These are phyloP conservation scores for Pterocles burchelli DNA, from an alignment of 2,113 vertebrate genomes.

Conservation along the genomic window DNA sequence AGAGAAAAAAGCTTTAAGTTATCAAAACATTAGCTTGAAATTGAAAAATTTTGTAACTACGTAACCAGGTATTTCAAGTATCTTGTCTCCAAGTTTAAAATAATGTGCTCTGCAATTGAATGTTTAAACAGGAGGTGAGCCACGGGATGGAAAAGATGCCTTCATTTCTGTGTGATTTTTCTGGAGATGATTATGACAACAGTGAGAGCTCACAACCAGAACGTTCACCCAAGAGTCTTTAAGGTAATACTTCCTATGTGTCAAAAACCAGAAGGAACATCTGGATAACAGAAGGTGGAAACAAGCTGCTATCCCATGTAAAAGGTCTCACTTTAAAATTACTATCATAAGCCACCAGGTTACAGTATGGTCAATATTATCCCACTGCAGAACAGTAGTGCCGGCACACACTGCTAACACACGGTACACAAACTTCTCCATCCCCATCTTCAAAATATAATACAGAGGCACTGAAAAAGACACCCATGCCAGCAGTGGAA, in stretches of 20 bases:
- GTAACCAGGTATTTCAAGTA: not conserved
- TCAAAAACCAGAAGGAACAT: not conserved
- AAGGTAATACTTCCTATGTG: not conserved
- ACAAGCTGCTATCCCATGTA: not conserved
- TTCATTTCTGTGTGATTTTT: not conserved
- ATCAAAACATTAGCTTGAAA: not conserved
- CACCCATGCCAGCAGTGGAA: not conserved
- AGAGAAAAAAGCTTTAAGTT: not conserved
- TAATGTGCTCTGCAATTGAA: not conserved
- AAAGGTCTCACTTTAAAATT: not conserved
- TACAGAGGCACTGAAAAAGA: not conserved
- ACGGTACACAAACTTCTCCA: not conserved
- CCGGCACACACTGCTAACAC: accelerated
- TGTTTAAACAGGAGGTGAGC: not conserved
- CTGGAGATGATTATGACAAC: not conserved
- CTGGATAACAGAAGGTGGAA: not conserved
- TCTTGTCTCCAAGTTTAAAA: not conserved
- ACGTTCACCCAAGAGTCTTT: not conserved
- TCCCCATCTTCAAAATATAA: not conserved
- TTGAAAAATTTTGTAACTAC: not conserved
- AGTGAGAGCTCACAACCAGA: not conserved
- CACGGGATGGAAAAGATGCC: not conserved
- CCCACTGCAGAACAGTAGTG: not conserved
- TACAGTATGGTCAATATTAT: not conserved
- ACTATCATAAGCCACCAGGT: not conserved